Base-by-base conservation (phyloP, 2,113 vertebrate species). In the Herpailurus yagouaroundi region DNA sequence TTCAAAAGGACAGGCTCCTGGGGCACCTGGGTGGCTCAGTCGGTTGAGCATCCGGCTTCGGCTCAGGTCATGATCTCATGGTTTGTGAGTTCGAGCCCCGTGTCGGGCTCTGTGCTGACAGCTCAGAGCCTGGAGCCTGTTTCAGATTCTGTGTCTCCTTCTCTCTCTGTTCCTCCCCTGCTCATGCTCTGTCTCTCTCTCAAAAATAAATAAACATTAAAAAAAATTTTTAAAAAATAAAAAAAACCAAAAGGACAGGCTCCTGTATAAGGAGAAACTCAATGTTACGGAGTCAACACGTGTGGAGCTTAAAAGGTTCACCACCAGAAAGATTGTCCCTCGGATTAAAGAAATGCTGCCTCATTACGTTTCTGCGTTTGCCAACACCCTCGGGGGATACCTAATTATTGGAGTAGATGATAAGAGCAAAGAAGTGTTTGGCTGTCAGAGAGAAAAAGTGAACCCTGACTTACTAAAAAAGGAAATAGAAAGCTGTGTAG, bases 361-460 rank as follows among this genome's bases (percentile, higher is more conserved):
- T 81, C 97, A 77, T 45, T 98, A 98, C 4, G 11, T 98, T 21
- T 98, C 98, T 73, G 97, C 95, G 23, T 98, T 98, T 97, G 97
- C 97, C 97, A 98, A 98, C 41, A 95, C 97, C 19, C 7, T 96
- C 6, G 97, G 97, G 18, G 98, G 98, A 19, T 98, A 97, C 92
- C 64, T 98, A 33, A 95, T 98, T 90, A 97, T 98, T 31, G 97
- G 98, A 45, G 98, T 98, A 41, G 80, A 97, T 84, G 92, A 98
- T 13, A 83, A 71, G 1, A 45, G 85, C 81, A 98, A 98, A 95
- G 45, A 96, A 97, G 97, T 98, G 31, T 82, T 94, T 19, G 85
- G 98, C 57, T 98, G 97, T 82, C 93, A 88, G 13, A 77, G 2
- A 84, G 97, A 98, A 50, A 91, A 89, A 7, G 2, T 97, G 84